Base-by-base conservation (phyloP, 2,888 invertebrate species). In the Cremastinae sp. region DNA sequence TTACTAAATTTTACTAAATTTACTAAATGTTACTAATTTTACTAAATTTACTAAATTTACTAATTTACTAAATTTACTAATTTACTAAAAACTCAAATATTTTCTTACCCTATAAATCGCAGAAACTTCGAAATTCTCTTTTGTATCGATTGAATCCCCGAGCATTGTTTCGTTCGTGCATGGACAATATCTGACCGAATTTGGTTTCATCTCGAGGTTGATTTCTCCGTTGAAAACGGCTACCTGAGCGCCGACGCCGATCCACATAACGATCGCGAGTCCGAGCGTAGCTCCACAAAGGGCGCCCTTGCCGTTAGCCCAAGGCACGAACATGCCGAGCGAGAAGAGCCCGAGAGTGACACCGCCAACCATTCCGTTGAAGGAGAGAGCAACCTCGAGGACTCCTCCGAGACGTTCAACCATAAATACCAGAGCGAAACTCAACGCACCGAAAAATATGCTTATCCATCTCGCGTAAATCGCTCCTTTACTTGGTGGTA, bases 331-430 rank as follows among this genome's bases (percentile, higher is more conserved):
- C 93, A 97, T 96, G 68, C 97, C 97, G 18, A 97, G 91, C 0
- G 96, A 93, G 88, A 97, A 97, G 2, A 97, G 91, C 0, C 97
- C 97, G 18, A 97, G 90, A 0, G 96, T 94, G 0, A 97, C 95
- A 1, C 97, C 97, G 1, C 97, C 96, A 20, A 96, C 94, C 92
- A 97, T 95, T 0, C 97, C 97, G 86, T 97, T 96, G 84, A 97
- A 94, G 55, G 96, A 96, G 0, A 97, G 90, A 0, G 97, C 96
- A 0, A 96, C 94, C 91, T 92, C 83, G 78, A 98, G 91, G 45
- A 98, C 95, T 5, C 96, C 95, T 0, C 98, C 98, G 35, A 98
- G 91, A 68, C 94, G 93, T 84, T 97, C 96, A 10, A 98, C 96
- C 2, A 96, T 92, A 83, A 97, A 97, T 2, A 98, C 96, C 82